Base-by-base conservation (phyloP, 1,140 invertebrate species). In the Lethocerus indicus region DNA sequence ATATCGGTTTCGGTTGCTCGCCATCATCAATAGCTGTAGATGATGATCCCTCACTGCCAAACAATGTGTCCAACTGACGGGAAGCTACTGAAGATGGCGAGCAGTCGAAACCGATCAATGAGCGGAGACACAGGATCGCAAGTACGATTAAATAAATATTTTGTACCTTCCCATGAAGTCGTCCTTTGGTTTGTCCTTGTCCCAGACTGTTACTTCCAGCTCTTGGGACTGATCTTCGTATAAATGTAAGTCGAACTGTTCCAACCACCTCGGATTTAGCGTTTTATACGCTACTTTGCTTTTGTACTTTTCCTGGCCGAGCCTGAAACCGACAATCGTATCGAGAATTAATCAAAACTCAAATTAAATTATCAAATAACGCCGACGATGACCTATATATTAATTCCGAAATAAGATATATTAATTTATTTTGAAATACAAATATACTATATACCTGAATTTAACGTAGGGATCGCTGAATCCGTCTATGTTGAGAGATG, bases 301-400 rank as follows among this genome's bases (percentile, higher is more conserved):
- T 70, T 97, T 96, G 70, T 93, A 97, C 67, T 97, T 97, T 71
- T 98, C 94, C 60, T 85, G 89, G 53, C 91, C 92, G 61, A 98
- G 76, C 64, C 87, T 90, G 60, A 26, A 67, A 65, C 50, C n/a
- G n/a, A n/a, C n/a, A n/a, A n/a, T n/a, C n/a, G n/a, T n/a, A n/a
- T n/a, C n/a, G n/a, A n/a, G n/a, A n/a, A n/a, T n/a, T n/a, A n/a
- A n/a, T n/a, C n/a, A n/a, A n/a, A n/a, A n/a, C n/a, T n/a, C n/a
- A n/a, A n/a, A n/a, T n/a, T n/a, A n/a, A n/a, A n/a, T n/a, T n/a
- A n/a, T n/a, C n/a, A n/a, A n/a, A n/a, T n/a, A n/a, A n/a, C n/a
- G n/a, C n/a, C n/a, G n/a, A n/a, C n/a, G n/a, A n/a, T n/a, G n/a
- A n/a, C n/a, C n/a, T n/a, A n/a, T n/a, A n/a, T n/a, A 16, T 32